Percentiles rank a stretch among this genome's conserved stretches.
Conservation (phyloP, 1,140 invertebrate species). For the Helicoverpa zea region DNA sequence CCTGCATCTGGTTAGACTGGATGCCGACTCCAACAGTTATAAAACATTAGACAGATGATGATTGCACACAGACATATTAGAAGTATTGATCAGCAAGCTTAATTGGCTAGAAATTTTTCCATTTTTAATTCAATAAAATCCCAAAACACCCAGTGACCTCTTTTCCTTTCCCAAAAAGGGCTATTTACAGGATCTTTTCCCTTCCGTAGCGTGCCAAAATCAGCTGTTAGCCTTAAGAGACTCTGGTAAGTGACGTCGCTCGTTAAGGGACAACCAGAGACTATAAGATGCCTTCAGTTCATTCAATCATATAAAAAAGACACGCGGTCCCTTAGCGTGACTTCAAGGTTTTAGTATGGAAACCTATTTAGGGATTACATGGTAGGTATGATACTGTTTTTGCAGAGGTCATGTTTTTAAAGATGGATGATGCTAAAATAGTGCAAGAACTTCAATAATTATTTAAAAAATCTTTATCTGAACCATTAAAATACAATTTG, state of each 20-base stretch:
- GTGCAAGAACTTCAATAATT: too few relatives aligned
- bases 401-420: too few relatives aligned
- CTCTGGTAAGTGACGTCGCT: slow-evolving; percentile 21
- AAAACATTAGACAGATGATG: too few relatives aligned
- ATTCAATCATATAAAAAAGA: slow-evolving; percentile 22
- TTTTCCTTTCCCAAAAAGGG: background rate
- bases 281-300: slow-evolving; percentile 13
- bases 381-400: background rate
- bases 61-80: background rate
- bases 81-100: too few relatives aligned
- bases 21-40: too few relatives aligned
- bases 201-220: background rate
- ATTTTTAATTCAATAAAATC: background rate
- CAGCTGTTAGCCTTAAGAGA: slow-evolving; percentile 25
- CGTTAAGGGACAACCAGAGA: slow-evolving; percentile 19
- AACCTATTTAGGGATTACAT: background rate
- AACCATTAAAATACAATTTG: too few relatives aligned
- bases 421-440: too few relatives aligned
- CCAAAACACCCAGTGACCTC: background rate
- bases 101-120: too few relatives aligned
- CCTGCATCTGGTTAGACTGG: too few relatives aligned
- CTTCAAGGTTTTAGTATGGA: background rate
- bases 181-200: slow-evolving; percentile 10
- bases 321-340: slow-evolving; percentile 27
- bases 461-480: too few relatives aligned